A percentile compares a stretch with the other conserved stretches of the same genome.
These are phyloP conservation scores for Ptilorrhoa leucosticta DNA, from an alignment of 2,113 vertebrate genomes.

Conservation along the genomic window DNA sequence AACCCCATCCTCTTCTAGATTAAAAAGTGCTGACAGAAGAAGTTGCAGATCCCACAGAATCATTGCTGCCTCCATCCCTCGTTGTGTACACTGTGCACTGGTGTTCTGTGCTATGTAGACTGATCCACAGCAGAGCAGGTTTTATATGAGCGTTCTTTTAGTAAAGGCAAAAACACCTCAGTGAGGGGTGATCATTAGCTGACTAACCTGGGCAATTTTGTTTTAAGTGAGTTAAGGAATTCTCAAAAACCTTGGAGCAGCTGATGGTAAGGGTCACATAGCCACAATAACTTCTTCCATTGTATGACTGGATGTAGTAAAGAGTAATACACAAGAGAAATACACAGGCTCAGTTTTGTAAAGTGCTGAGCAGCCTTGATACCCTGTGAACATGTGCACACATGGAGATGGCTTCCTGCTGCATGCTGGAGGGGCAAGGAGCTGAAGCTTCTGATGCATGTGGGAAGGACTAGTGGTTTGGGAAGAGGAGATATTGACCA, in stretches of 20 bases:
- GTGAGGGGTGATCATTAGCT: background rate
- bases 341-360: background rate
- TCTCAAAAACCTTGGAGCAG: background rate
- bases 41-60: background rate
- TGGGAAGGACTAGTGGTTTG: background rate
- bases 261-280: background rate
- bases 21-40: background rate
- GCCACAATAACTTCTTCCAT: background rate
- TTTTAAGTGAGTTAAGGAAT: background rate
- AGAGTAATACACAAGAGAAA: background rate
- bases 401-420: background rate
- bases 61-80: background rate
- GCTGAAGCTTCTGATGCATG: background rate
- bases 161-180: background rate
- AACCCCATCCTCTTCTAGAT: background rate
- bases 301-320: background rate
- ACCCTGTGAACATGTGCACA: background rate
- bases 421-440: background rate
- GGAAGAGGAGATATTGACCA: too few species aligned
- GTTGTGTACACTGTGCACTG: background rate
- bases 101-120: background rate
- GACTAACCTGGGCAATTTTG: background rate
- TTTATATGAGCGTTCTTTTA: background rate
- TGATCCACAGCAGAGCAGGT: background rate
- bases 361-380: background rate